Conservation (phyloP, 1,140 invertebrate species). For the Drosophila sturtevanti region DNA sequence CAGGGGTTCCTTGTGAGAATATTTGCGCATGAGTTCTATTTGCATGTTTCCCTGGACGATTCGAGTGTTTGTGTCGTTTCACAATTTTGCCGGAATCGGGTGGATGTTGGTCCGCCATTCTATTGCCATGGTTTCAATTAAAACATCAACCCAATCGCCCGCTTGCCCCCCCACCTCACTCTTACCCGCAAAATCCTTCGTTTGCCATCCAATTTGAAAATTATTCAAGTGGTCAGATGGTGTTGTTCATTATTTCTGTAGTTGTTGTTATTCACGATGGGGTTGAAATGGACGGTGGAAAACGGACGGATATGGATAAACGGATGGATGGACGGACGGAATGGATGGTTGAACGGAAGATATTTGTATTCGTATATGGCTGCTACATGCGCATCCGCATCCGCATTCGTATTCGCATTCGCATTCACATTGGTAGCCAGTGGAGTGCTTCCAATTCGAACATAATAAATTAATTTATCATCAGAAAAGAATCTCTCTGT, state of each 20-base stretch:
- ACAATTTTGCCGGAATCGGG: background rate
- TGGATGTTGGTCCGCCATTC: constrained; percentile 54
- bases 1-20: constrained; percentile 1
- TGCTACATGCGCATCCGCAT: constrained; percentile 25
- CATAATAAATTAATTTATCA: constrained; percentile 82
- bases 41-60: constrained; percentile 43
- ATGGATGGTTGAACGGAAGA: constrained; percentile 5
- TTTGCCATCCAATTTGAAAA: constrained; percentile 37
- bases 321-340: background rate
- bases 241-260: constrained; percentile 77
- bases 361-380: background rate
- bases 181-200: too few species aligned
- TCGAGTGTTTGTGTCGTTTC: constrained; percentile 26
- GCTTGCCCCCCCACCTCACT: background rate
- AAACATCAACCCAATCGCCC: constrained; percentile 69
- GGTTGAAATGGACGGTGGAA: constrained; percentile 62
- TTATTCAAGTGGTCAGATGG: constrained; percentile 80
- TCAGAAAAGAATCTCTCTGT: constrained; percentile 75
- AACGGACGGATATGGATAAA: background rate
- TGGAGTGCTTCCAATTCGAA: constrained; percentile 74
- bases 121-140: constrained; percentile 70
- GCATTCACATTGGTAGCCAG: constrained; percentile 41
- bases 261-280: constrained; percentile 48
- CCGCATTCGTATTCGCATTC: constrained; percentile 48
- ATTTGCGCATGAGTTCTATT: constrained; percentile 35